Evolutionary conservation across 2,797 vertebrate genomes (phyloP), one percentile per base, ranked within the genome.

Genomic region (Jordanella pulchra): DNA sequence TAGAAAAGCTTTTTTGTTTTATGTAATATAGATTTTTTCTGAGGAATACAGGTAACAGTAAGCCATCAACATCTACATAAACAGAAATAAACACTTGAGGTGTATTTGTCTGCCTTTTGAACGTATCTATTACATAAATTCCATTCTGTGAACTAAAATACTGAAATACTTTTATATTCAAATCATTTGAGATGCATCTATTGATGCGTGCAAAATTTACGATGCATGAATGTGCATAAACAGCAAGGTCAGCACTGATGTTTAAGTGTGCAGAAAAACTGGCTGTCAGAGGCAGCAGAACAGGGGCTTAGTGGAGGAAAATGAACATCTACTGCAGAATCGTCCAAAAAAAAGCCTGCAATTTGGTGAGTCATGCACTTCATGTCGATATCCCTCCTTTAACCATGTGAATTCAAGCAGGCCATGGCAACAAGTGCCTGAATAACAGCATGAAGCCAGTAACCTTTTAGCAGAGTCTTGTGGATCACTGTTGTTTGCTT

Each of bases 341-440:
- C 55, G 60, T 63, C 60, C 39, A 80, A 66, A 79, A 86, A n/a
- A 87, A 87, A 83, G 79, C 77, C 85, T 80, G 76, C 78, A 84
- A 87, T 89, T 89, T 89, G 85, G 84, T 92, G 89, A 91, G 81
- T 91, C 90, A 90, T 17, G 2, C 82, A 50, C 79, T 86, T 84
- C 67, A 71, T 60, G 79, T 85, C 51, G 58, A 89, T 86, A 83
- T 87, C 80, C 81, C 81, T 84, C 80, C 84, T 88, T 87, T 87
- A 83, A 87, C 81, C 71, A 58, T 65, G 73, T 58, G 75, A 73
- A 87, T 84, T 87, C 76, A 79, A 77, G 77, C 61, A 48, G 81
- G 60, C 84, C 76, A 58, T 75, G 70, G 84, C 83, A 86, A 89
- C 87, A 87, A 85, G 86, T 74, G 85, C 63, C 68, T 81, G 78